Base-by-base conservation (phyloP, 1,140 invertebrate species). In the Polyergus mexicanus region DNA sequence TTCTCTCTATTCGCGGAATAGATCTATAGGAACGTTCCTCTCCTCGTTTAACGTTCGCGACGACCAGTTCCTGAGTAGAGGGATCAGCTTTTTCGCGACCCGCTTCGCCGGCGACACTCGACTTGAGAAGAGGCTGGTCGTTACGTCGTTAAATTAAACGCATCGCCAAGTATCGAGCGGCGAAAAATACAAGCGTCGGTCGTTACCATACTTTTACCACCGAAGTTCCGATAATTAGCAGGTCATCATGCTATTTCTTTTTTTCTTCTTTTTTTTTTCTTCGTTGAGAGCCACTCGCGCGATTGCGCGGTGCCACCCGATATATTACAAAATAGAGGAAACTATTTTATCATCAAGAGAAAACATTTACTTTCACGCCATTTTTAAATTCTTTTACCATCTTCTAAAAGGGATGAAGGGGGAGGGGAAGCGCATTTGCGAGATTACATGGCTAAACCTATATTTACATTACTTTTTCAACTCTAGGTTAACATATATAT, bases 1-100 rank as follows among this genome's bases (percentile, higher is more conserved):
- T 69, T 86, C 78, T 84, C 60, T 83, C 44, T 38, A 35, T 32
- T 78, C 22, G 25, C 25, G 25, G 25, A 28, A 28, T 28, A 28
- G 25, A 80, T 11, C 44, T 25, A n/a, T 32, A 58, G 25, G 22
- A 65, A 77, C 16, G 13, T 0, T 83, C 51, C 51, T 68, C 75
- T 62, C 41, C 25, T 28, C 65, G 51, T 78, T 62, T 66, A 60
- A 60, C 51, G 60, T 25, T 19, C 41, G 16, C 25, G 41, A 32
- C 75, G 65, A 62, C 62, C 41, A 80, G 58, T 58, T 81, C 51
- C 66, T 25, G 65, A 28, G 25, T 28, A 28, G 25, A 28, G 25
- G 25, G 58, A 81, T 81, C 78, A 71, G 78, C 66, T 71, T 81
- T 72, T 81, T 38, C 54, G 78, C 78, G 65, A 80, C 65, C 25